phyloP scores from a whole-genome alignment of 64 coral and sea anemone species.

The Hydrozoanthus tunicans region DNA sequence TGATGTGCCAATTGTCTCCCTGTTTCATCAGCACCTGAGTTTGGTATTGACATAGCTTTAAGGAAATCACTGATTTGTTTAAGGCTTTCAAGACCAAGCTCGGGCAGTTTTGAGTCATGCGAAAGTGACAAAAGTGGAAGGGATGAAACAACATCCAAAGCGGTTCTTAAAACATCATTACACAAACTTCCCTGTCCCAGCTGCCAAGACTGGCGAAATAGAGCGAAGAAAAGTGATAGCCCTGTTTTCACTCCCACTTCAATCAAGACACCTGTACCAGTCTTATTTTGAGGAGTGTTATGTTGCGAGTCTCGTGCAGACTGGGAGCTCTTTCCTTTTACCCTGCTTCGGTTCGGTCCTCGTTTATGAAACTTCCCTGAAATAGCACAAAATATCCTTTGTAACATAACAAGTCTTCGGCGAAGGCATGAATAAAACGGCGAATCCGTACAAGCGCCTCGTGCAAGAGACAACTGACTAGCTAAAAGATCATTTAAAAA shows the following conservation, averaged over 20 bases:
- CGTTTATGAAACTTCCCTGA: slow-evolving; percentile 80
- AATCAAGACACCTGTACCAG: slow-evolving; percentile 69
- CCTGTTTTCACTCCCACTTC: slow-evolving; percentile 95
- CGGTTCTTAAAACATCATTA: slow-evolving; percentile 84
- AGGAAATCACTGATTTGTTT: slow-evolving; percentile 74
- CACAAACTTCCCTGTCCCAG: slow-evolving; percentile 65
- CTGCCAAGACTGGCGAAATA: slow-evolving; percentile 86
- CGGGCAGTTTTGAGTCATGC: slow-evolving; percentile 77
- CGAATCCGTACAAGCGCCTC: slow-evolving; percentile 74
- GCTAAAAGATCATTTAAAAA: slow-evolving; percentile 85
- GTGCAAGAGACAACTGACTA: slow-evolving; percentile 82
- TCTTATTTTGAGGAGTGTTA: slow-evolving; percentile 23
- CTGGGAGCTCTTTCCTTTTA: slow-evolving; percentile 1
- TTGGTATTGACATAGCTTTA: slow-evolving; percentile 36
- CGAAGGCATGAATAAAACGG: slow-evolving; percentile 83
- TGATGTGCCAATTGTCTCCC: slow-evolving; percentile 76
- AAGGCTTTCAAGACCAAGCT: slow-evolving; percentile 69
- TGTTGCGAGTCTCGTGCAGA: slow-evolving; percentile 34
- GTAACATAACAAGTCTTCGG: slow-evolving; percentile 76
- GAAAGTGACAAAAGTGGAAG: slow-evolving; percentile 79
- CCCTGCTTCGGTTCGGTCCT: background rate
- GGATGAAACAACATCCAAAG: slow-evolving; percentile 63
- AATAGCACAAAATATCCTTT: slow-evolving; percentile 87
- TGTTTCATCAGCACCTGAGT: slow-evolving; percentile 67
- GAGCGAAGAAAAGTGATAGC: slow-evolving; percentile 74